A percentile compares a stretch with the other conserved stretches of the same genome.
Evolutionary conservation across 2,797 vertebrate species (phyloP).

Genomic region (Cuculus canorus): DNA sequence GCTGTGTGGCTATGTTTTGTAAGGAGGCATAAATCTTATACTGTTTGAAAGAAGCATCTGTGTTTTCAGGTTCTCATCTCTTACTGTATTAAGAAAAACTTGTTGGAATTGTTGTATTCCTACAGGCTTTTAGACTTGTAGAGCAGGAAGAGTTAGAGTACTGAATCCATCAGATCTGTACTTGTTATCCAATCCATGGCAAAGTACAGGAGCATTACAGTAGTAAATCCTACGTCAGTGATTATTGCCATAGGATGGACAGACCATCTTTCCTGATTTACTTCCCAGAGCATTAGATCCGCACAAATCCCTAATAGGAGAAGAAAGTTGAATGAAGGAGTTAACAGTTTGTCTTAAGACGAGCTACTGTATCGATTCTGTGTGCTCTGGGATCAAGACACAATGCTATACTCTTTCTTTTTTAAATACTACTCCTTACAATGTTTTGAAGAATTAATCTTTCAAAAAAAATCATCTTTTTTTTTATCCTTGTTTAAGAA

Average conservation of each 20-base stretch:
- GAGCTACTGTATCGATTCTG: not conserved
- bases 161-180: not conserved
- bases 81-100: not conserved
- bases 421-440: not conserved
- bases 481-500: not conserved
- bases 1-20: not conserved
- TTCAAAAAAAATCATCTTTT: not conserved
- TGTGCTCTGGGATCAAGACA: not conserved
- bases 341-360: not conserved
- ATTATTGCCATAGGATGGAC: not conserved
- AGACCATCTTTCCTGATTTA: not conserved
- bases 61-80: not conserved
- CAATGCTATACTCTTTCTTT: not conserved
- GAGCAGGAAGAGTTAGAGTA: not conserved
- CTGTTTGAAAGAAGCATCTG: not conserved
- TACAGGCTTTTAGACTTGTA: not conserved
- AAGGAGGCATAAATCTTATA: not conserved
- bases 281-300: not conserved
- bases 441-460: not conserved
- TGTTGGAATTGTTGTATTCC: not conserved
- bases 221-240: not conserved
- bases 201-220: not conserved
- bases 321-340: not conserved
- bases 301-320: not conserved
- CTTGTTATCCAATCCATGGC: not conserved